Conservation (phyloP, 1,140 invertebrate genomes). For the Chymomyza costata region DNA sequence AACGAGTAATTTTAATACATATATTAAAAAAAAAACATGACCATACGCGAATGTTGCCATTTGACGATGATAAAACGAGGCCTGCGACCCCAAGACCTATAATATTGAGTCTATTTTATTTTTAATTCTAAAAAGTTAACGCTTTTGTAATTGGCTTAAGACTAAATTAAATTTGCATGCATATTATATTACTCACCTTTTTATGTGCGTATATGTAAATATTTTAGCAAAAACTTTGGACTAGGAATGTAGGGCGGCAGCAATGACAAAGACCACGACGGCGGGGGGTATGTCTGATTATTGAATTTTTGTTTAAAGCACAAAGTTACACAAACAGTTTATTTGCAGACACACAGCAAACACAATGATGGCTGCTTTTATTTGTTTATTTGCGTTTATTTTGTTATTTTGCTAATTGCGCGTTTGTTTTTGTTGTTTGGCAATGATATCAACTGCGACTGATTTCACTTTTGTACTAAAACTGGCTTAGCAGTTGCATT, state of each 20-base stretch:
- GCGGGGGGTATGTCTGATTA: slow-evolving; percentile 1
- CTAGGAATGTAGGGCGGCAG: slow-evolving; percentile 46
- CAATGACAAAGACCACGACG: slow-evolving; percentile 16
- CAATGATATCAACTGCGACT: no score
- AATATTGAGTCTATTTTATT: neutral
- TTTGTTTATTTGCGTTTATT: no score
- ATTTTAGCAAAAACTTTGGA: no score
- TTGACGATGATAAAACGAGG: no score
- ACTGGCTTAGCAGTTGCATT: no score
- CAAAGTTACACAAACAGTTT: no score
- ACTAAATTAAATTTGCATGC: slow-evolving; percentile 6
- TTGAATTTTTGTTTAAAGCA: no score
- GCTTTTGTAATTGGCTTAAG: slow-evolving; percentile 53
- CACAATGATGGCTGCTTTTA: no score
- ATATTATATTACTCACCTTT: slow-evolving; percentile 64
- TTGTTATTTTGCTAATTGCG: no score
- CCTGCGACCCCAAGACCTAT: neutral
- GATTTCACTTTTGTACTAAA: no score
- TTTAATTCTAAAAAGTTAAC: slow-evolving; percentile 11
- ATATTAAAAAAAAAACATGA: slow-evolving; percentile 33
- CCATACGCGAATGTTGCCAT: slow-evolving; percentile 5
- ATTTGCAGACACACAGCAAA: no score
- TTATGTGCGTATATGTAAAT: slow-evolving; percentile 30
- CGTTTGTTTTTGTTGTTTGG: no score
- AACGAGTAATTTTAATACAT: slow-evolving; percentile 23